These are phyloP conservation scores for Baryphthengus martii DNA, from an alignment of 2,113 vertebrate species.

Conservation along the genomic window DNA sequence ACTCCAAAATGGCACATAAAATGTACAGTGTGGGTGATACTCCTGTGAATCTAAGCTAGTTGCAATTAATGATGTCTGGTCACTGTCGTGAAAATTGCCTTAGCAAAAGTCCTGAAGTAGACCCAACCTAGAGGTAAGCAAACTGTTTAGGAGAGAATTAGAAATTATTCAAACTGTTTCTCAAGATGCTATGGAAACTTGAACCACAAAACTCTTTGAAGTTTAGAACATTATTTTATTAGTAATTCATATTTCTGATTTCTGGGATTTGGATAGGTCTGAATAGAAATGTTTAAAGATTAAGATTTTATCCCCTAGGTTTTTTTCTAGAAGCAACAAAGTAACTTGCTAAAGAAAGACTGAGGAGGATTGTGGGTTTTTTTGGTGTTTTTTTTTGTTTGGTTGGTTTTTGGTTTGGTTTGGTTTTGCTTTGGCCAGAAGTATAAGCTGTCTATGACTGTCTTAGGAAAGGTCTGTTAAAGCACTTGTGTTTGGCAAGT, in stretches of 20 bases:
- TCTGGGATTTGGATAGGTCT: neutral
- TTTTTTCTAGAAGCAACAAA: neutral
- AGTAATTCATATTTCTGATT: neutral
- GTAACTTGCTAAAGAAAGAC: neutral
- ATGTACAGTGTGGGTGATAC: neutral
- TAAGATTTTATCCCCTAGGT: neutral
- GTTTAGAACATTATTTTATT: neutral
- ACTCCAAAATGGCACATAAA: neutral
- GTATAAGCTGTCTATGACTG: neutral
- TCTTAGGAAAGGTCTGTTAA: neutral
- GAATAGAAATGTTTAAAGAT: neutral
- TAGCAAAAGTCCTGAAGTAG: neutral
- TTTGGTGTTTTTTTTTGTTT: too few species aligned
- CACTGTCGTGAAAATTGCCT: neutral
- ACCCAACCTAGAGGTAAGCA: neutral
- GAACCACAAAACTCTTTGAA: neutral
- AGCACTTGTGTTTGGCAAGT: neutral
- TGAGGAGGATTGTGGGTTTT: too few species aligned
- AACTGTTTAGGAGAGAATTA: neutral
- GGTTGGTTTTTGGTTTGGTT: too few species aligned
- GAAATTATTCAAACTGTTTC: neutral
- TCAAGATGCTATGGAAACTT: neutral
- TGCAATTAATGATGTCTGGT: neutral
- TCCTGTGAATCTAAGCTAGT: neutral
- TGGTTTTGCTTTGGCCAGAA: neutral